Evolutionary conservation across 2,113 vertebrate species (phyloP), one percentile per base, ranked within the genome.

Genomic region (Vimba vimba): DNA sequence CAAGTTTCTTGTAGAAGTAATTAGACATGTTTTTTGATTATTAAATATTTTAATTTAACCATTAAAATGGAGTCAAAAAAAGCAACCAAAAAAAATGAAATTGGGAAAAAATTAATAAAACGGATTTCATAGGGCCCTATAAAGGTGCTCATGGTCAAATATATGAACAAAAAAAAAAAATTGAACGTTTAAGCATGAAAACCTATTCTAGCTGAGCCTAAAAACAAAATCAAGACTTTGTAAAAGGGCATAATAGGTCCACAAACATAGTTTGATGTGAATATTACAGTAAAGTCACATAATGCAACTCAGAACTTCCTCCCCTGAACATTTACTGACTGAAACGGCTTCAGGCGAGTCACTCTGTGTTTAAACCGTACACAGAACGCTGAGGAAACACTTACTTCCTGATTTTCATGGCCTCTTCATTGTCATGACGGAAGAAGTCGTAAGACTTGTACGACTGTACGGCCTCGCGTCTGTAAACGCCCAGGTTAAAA

Each of bases 371-470:
- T 33, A 30, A 7, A 36, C 25, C 9, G 59, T 25, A 80, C 12
- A 45, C 6, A n/a, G 13, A 73, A 3, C 27, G 68, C 21, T 69
- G 50, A 3, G 6, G 33, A 43, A 43, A 23, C 3, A 93, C 97
- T 96, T 85, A 99, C 98, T 95, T 99, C 92, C 98, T 97, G 87
- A 99, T 99, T 84, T 93, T 89, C 98, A 99, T 99, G 36, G 98
- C 98, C 85, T 98, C 97, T 59, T 96, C 92, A 17, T 99, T 99
- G 92, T 99, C 98, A 2, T 99, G 98, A 78, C 97, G 96, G 95
- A 99, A 99, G 94, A 99, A 99, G 86, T 99, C 96, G 0, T 96
- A 99, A 59, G 98, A 99, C 88, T 99, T 97, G 93, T 99, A 99
- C 0, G 98, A 96, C 86, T 96, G 95, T 27, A 99, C 98, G 0